Conservation (phyloP, 2,888 invertebrate species). For the Leptinotarsa juncta region DNA sequence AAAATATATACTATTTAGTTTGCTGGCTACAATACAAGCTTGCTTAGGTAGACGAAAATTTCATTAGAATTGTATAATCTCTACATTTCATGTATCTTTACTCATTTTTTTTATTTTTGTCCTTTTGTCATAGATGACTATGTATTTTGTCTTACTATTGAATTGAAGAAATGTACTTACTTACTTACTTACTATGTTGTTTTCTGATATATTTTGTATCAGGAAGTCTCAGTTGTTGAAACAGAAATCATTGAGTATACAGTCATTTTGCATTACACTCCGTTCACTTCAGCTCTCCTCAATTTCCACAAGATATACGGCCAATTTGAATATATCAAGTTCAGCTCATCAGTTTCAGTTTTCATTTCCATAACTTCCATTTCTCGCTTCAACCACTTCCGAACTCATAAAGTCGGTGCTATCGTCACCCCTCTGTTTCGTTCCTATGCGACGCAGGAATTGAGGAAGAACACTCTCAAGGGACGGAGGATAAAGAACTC, state of each 20-base stretch:
- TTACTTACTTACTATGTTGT: no score
- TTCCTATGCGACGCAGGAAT: slow-evolving; percentile 11
- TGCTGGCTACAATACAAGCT: no score
- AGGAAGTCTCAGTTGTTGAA: neutral
- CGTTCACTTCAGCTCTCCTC: neutral
- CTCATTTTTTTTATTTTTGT: no score
- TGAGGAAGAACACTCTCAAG: slow-evolving; percentile 7
- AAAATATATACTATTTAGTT: no score
- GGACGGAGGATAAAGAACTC: slow-evolving; percentile 4
- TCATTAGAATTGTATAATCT: no score
- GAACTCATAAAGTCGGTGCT: slow-evolving; percentile 1
- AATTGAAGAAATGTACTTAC: no score
- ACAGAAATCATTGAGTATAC: neutral
- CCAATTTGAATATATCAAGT: slow-evolving; percentile 20
- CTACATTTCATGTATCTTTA: no score
- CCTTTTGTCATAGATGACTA: no score
- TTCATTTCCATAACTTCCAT: slow-evolving; percentile 20
- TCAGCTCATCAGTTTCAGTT: slow-evolving; percentile 16
- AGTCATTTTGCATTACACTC: neutral
- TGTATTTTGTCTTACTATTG: no score
- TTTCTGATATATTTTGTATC: neutral
- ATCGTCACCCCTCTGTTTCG: slow-evolving; percentile 12
- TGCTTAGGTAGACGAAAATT: no score
- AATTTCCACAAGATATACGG: slow-evolving; percentile 6
- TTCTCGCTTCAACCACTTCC: slow-evolving; percentile 9